phyloP scores from a whole-genome alignment of 2,888 invertebrate genomes.

The Caenorhabditis uteleia region DNA sequence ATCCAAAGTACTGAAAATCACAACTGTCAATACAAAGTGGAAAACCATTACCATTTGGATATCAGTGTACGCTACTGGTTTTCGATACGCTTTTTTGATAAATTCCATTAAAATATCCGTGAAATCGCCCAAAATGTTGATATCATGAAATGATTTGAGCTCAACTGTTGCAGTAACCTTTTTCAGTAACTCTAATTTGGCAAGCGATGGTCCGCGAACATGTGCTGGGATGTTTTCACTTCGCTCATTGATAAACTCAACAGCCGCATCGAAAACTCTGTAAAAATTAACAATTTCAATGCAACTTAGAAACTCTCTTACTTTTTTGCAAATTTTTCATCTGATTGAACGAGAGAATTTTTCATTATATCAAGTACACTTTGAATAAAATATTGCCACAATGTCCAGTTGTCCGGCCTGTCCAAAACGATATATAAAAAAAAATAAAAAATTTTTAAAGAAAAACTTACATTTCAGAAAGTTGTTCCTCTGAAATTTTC shows the following conservation, averaged over 20 bases:
- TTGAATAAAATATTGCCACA: slow-evolving; percentile 23
- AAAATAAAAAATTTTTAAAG: background rate
- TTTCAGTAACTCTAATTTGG: slow-evolving; percentile 16
- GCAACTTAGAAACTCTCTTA: no score
- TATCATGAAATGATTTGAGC: no score
- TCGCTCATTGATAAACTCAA: background rate
- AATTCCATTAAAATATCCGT: no score
- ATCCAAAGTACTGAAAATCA: slow-evolving; percentile 16
- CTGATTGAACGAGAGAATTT: no score
- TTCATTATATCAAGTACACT: background rate
- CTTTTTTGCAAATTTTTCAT: no score
- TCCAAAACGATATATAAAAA: background rate
- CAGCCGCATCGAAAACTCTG: background rate
- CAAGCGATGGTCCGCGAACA: slow-evolving; percentile 23
- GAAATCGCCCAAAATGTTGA: no score
- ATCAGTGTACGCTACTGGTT: slow-evolving; percentile 85
- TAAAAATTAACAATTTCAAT: no score
- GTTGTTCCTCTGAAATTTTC: slow-evolving; percentile 1
- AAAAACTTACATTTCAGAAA: slow-evolving; percentile 7
- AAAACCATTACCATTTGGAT: slow-evolving; percentile 17
- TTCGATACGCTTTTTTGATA: slow-evolving; percentile 83
- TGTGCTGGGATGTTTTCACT: no score
- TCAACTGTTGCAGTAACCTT: background rate
- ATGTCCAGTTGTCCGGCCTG: slow-evolving; percentile 45
- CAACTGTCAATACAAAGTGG: no score